Percentiles rank a stretch among this genome's conserved stretches.
Evolutionary conservation across 2,888 invertebrate species (phyloP).

Genomic region (Branchipolynoe longqiensis): DNA sequence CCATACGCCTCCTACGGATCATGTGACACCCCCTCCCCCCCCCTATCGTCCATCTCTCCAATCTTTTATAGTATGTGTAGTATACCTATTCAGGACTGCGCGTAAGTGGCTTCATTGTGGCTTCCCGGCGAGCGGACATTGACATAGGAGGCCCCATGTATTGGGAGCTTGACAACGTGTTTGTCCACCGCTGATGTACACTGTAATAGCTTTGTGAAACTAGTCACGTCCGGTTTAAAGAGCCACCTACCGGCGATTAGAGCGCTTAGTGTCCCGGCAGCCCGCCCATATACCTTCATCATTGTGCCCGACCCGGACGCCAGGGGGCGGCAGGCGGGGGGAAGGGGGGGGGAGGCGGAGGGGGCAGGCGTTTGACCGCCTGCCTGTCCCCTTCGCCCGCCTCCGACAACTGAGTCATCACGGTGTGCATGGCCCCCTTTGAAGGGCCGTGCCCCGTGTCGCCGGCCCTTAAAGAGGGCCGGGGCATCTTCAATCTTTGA

Average conservation of each 20-base stretch:
- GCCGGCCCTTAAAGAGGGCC: constrained; percentile 1
- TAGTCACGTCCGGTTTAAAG: constrained; percentile 49
- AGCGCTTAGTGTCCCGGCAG: constrained; percentile 35
- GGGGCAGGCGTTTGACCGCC: constrained; percentile 40
- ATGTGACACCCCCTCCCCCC: no score
- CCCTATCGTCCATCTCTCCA: no score
- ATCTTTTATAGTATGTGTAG: background rate
- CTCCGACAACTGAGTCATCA: constrained; percentile 56
- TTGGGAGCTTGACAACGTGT: constrained; percentile 42
- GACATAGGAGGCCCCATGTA: no score
- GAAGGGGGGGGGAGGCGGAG: no score
- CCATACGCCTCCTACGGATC: no score
- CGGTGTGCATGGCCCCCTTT: background rate
- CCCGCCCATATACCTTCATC: constrained; percentile 52
- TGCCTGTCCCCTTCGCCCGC: no score
- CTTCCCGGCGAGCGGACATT: no score
- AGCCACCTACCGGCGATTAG: constrained; percentile 32
- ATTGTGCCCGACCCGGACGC: constrained; percentile 17
- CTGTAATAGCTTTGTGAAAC: constrained; percentile 50
- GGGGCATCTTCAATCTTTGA: constrained; percentile 54
- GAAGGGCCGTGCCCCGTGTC: constrained; percentile 43
- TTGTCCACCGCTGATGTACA: constrained; percentile 31
- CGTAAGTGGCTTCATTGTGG: constrained; percentile 35
- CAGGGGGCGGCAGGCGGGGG: no score
- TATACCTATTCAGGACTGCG: background rate